These are phyloP conservation scores for Tympanuchus pallidicinctus DNA, from an alignment of 2,113 vertebrate genomes.

Conservation along the genomic window DNA sequence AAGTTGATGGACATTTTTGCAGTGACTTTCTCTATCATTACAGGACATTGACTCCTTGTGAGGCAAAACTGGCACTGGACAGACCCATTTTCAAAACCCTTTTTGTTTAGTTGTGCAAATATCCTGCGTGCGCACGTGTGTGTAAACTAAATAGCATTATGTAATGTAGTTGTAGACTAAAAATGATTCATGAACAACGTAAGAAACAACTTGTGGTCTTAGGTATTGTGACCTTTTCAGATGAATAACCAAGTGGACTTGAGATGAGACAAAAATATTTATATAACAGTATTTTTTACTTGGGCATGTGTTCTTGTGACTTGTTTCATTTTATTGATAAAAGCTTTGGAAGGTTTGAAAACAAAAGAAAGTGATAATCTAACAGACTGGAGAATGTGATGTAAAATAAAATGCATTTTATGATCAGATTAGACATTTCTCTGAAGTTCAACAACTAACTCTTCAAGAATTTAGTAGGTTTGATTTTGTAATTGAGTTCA, in stretches of 20 bases:
- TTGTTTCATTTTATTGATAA: constrained; percentile 44
- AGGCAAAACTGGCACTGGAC: not conserved
- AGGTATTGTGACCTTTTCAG: constrained; percentile 46
- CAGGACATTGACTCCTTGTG: not conserved
- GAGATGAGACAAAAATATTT: constrained; percentile 23
- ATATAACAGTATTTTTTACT: constrained; percentile 40
- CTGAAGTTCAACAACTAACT: not conserved
- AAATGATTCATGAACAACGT: not conserved
- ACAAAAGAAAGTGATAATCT: constrained; percentile 23
- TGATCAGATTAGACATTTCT: constrained; percentile 13
- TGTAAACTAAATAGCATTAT: not conserved
- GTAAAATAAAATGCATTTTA: constrained; percentile 50
- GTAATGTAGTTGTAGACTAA: constrained; percentile 15
- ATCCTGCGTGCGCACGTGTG: not conserved
- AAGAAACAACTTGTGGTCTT: constrained; percentile 15
- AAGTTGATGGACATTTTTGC: not conserved
- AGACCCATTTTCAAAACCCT: not conserved
- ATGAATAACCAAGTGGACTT: constrained; percentile 36
- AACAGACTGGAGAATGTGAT: not conserved
- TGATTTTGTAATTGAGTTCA: constrained; percentile 27
- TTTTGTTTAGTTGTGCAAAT: not conserved
- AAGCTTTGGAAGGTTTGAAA: constrained; percentile 19
- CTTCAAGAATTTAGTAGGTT: constrained; percentile 44
- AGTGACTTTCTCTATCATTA: not conserved
- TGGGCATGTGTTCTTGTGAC: constrained; percentile 60